Evolutionary conservation across 2,113 vertebrate species (phyloP).

Genomic region (Charina bottae): DNA sequence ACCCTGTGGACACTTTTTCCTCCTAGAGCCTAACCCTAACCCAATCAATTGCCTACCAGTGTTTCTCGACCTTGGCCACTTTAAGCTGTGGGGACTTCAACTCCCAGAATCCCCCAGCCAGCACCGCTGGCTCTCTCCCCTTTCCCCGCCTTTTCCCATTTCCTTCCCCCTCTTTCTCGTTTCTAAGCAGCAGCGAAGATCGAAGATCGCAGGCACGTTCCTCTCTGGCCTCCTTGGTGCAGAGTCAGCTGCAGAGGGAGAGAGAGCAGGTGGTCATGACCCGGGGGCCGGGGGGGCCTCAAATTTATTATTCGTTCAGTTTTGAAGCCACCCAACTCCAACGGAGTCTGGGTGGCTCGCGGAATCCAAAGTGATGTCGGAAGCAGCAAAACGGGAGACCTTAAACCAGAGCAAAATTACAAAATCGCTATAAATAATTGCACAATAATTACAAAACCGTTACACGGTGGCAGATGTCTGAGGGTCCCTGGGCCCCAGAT

Average conservation of each 20-base stretch:
- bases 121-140: too few relatives aligned
- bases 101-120: too few relatives aligned
- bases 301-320: background rate
- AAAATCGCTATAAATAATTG: background rate
- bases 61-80: too few relatives aligned
- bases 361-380: background rate
- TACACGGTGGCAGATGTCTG: background rate
- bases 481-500: background rate
- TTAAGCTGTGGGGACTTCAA: too few relatives aligned
- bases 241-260: background rate
- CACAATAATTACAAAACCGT: background rate
- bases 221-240: background rate
- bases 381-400: background rate
- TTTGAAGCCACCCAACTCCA: background rate
- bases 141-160: background rate
- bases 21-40: too few relatives aligned
- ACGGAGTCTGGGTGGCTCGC: background rate
- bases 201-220: background rate
- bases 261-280: background rate
- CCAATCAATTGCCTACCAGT: too few relatives aligned
- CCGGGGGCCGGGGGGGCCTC: background rate
- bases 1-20: background rate
- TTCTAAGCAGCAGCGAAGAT: background rate
- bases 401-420: background rate
- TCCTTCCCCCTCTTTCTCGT: background rate